Evolutionary conservation across 2,888 invertebrate genomes (phyloP).

Genomic region (Eurois occulta): DNA sequence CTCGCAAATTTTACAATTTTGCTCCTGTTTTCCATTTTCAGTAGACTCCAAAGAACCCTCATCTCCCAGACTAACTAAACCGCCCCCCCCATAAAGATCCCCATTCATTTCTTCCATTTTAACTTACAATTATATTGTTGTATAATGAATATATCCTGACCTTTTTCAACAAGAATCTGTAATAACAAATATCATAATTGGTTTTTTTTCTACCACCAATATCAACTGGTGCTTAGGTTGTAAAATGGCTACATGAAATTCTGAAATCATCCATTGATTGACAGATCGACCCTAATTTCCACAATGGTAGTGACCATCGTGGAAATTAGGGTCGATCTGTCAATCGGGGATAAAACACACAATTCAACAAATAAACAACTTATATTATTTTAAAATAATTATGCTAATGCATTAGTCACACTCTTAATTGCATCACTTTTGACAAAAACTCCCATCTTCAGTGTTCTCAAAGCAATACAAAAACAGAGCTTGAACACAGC

Average conservation of each 20-base stretch:
- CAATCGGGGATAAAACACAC: too few species aligned
- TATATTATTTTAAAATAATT: too few species aligned
- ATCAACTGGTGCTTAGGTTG: neutral
- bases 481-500: neutral
- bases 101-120: conserved; percentile 92
- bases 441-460: neutral
- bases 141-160: conserved; percentile 84
- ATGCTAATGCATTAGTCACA: neutral
- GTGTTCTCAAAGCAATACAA: neutral
- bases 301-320: too few species aligned
- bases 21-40: conserved; percentile 89
- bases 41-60: conserved; percentile 88
- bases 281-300: neutral
- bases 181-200: conserved; percentile 63
- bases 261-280: neutral
- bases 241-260: neutral
- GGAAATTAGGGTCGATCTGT: too few species aligned
- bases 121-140: conserved; percentile 87
- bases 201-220: neutral
- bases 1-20: conserved; percentile 92
- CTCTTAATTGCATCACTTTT: neutral
- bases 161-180: conserved; percentile 86
- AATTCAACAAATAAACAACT: too few species aligned
- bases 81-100: conserved; percentile 89
- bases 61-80: conserved; percentile 87